phyloP scores from a whole-genome alignment of 2,888 invertebrate species.

The Gandaritis pyraliata region DNA sequence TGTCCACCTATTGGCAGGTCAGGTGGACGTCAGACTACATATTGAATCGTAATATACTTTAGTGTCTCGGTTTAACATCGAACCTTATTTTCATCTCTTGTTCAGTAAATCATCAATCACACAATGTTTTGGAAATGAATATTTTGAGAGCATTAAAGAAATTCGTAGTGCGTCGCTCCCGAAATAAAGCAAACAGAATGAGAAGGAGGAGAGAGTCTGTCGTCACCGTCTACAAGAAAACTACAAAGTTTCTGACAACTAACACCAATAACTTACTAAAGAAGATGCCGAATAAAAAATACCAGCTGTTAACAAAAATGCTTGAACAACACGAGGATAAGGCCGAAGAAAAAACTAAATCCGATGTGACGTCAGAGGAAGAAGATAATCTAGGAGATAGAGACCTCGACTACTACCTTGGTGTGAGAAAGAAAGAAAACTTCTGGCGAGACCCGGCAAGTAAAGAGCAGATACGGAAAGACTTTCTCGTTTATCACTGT shows the following conservation, averaged over 20 bases:
- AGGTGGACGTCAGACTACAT: slow-evolving; percentile 59
- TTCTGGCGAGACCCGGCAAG: slow-evolving; percentile 74
- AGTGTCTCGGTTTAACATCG: slow-evolving; percentile 65
- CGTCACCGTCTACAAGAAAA: slow-evolving; percentile 72
- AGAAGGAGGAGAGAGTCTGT: slow-evolving; percentile 72
- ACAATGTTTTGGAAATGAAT: slow-evolving; percentile 41
- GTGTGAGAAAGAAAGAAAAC: slow-evolving; percentile 69
- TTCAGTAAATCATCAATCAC: slow-evolving; percentile 25
- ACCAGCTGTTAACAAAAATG: slow-evolving; percentile 55
- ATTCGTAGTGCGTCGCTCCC: slow-evolving; percentile 44
- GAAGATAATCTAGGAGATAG: slow-evolving; percentile 66
- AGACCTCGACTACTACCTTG: slow-evolving; percentile 76
- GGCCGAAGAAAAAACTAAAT: slow-evolving; percentile 36
- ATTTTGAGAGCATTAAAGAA: slow-evolving; percentile 50
- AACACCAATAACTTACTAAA: slow-evolving; percentile 71
- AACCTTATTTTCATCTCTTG: slow-evolving; percentile 48
- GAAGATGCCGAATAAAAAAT: slow-evolving; percentile 67
- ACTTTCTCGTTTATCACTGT: slow-evolving; percentile 74
- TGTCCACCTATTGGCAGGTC: slow-evolving; percentile 62
- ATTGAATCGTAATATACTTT: slow-evolving; percentile 69
- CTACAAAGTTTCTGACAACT: slow-evolving; percentile 71
- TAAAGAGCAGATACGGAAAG: slow-evolving; percentile 74
- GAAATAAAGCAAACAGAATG: slow-evolving; percentile 55
- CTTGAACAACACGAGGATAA: slow-evolving; percentile 54
- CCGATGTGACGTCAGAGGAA: slow-evolving; percentile 43